Conservation (phyloP, 2,113 vertebrate genomes). For the Bostrychus sinensis region DNA sequence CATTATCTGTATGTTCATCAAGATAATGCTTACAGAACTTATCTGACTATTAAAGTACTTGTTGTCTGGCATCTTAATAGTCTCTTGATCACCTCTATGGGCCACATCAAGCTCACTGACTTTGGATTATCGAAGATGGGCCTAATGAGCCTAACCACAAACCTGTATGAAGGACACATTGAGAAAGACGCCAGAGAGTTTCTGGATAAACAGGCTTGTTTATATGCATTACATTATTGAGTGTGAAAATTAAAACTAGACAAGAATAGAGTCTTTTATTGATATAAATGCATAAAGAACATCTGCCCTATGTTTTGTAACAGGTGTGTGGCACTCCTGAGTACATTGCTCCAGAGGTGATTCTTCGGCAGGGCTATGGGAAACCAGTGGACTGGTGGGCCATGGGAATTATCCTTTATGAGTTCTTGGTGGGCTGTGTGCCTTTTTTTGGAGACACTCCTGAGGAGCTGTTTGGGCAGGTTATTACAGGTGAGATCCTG, state of each 20-base stretch:
- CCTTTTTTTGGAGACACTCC: slow-evolving; percentile 94
- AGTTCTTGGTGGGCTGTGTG: slow-evolving; percentile 94
- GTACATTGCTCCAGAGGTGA: slow-evolving; percentile 96
- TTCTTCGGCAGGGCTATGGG: slow-evolving; percentile 93
- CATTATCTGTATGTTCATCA: background rate
- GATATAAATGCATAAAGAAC: too few species aligned
- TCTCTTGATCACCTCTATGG: slow-evolving; percentile 95
- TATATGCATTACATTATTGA: background rate
- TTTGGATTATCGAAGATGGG: slow-evolving; percentile 97
- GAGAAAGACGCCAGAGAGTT: slow-evolving; percentile 95
- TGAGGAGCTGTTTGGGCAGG: slow-evolving; percentile 93
- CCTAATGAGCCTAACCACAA: slow-evolving; percentile 95
- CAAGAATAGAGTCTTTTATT: too few species aligned
- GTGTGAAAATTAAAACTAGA: too few species aligned
- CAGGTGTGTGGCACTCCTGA: slow-evolving; percentile 96
- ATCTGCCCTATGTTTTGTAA: background rate
- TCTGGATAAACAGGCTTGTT: slow-evolving; percentile 92
- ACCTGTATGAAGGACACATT: slow-evolving; percentile 94
- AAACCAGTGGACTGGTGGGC: slow-evolving; percentile 98
- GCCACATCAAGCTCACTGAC: slow-evolving; percentile 94
- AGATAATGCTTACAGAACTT: background rate
- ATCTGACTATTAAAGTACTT: background rate
- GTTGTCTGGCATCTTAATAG: slow-evolving; percentile 62
- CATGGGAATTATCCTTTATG: slow-evolving; percentile 95
- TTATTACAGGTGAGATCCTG: slow-evolving; percentile 85